Evolutionary conservation across 2,113 vertebrate species (phyloP).

Genomic region (Eulacestoma nigropectus): DNA sequence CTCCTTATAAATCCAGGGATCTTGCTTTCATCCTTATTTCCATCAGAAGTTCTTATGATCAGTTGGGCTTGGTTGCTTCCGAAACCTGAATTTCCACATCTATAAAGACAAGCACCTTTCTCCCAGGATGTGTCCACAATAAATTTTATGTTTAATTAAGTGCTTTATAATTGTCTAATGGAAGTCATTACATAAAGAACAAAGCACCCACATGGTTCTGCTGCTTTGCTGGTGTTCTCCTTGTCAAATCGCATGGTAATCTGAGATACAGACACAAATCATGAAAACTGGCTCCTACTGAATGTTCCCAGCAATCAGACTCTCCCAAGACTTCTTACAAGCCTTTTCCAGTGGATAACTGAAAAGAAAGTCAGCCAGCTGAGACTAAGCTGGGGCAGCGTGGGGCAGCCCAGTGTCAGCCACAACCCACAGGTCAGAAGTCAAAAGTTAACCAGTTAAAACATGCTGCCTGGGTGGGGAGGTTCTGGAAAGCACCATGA

Average conservation of each 20-base stretch:
- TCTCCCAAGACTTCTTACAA: neutral
- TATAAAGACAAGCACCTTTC: neutral
- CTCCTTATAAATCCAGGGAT: neutral
- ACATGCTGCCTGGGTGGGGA: neutral
- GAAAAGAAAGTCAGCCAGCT: neutral
- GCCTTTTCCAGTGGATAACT: neutral
- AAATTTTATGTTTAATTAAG: neutral
- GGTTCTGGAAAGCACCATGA: neutral
- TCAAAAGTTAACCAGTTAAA: neutral
- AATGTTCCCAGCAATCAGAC: neutral
- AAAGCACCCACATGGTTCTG: neutral
- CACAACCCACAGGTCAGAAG: neutral
- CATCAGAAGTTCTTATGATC: neutral
- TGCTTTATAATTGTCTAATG: neutral
- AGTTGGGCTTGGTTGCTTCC: neutral
- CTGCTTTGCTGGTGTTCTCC: neutral
- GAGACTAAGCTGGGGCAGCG: neutral
- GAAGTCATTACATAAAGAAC: neutral
- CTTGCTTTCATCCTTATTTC: neutral
- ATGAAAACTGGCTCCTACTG: neutral
- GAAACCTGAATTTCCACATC: neutral
- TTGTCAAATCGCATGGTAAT: neutral
- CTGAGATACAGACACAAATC: accelerated
- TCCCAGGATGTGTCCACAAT: neutral
- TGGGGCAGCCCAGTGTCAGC: neutral